These are phyloP conservation scores for Polydrusus cervinus DNA, from an alignment of 2,888 invertebrate genomes.

Conservation along the genomic window DNA sequence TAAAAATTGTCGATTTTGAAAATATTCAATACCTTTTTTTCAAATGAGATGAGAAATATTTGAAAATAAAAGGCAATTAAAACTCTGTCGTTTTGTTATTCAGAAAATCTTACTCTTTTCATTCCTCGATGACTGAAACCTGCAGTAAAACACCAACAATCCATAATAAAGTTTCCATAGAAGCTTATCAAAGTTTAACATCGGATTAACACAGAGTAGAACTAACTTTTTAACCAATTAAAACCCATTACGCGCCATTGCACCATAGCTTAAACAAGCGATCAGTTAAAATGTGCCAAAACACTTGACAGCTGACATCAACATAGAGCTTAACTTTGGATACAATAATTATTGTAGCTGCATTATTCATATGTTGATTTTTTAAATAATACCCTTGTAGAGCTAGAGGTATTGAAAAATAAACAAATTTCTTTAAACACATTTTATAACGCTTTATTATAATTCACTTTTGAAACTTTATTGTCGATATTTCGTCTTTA, in stretches of 20 bases:
- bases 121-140: not conserved
- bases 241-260: not conserved
- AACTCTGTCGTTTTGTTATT: too few relatives aligned
- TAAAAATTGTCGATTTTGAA: too few relatives aligned
- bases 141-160: not conserved
- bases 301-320: slow-evolving; percentile 45
- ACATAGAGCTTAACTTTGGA: slow-evolving; percentile 19
- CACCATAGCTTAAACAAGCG: slow-evolving; percentile 9
- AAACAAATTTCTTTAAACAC: too few relatives aligned
- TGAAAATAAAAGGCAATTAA: too few relatives aligned
- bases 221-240: slow-evolving; percentile 11
- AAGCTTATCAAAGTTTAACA: slow-evolving; percentile 1
- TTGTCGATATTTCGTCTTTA: too few relatives aligned
- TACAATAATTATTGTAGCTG: slow-evolving; percentile 44
- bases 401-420: too few relatives aligned
- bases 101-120: too few relatives aligned
- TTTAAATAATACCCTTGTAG: slow-evolving; percentile 30
- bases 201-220: not conserved
- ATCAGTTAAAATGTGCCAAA: slow-evolving; percentile 39
- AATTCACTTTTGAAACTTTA: too few relatives aligned
- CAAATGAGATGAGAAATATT: too few relatives aligned
- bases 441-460: too few relatives aligned
- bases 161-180: slow-evolving; percentile 8
- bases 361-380: slow-evolving; percentile 43
- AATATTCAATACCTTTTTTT: too few relatives aligned